Evolutionary conservation across 2,888 invertebrate genomes (phyloP).

Genomic region (Leptopilina myrica): DNA sequence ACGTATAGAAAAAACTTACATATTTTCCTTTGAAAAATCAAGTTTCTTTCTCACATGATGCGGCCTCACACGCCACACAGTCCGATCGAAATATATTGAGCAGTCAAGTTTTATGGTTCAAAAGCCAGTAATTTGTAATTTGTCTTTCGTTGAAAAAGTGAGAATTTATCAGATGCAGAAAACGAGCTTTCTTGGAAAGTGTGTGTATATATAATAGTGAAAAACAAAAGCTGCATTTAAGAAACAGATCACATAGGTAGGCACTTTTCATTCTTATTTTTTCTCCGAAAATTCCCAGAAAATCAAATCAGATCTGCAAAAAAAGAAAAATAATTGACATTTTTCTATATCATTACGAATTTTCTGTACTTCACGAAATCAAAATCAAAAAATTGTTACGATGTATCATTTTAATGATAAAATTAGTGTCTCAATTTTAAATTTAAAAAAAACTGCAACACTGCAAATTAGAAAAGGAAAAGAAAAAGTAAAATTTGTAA

Average conservation of each 20-base stretch:
- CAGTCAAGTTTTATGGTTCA: constrained; percentile 16
- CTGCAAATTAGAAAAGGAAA: no score
- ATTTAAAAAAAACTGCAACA: no score
- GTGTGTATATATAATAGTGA: no score
- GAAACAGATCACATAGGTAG: neutral
- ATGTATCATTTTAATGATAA: no score
- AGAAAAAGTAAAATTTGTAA: no score
- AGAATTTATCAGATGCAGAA: constrained; percentile 14
- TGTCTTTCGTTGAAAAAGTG: constrained; percentile 26
- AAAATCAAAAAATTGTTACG: no score
- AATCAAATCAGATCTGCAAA: neutral
- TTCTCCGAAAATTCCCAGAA: neutral
- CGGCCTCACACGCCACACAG: neutral
- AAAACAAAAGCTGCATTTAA: neutral
- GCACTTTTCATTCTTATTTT: neutral
- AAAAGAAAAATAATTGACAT: neutral
- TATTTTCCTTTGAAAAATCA: neutral
- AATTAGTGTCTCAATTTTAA: no score
- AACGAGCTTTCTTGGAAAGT: constrained; percentile 7
- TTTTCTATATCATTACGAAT: no score
- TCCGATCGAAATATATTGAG: constrained; percentile 1
- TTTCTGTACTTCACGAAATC: no score
- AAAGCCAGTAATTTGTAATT: constrained; percentile 3
- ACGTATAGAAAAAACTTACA: neutral
- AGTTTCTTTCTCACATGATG: neutral